phyloP scores from a whole-genome alignment of 1,140 invertebrate species.

The Nebria ingens region DNA sequence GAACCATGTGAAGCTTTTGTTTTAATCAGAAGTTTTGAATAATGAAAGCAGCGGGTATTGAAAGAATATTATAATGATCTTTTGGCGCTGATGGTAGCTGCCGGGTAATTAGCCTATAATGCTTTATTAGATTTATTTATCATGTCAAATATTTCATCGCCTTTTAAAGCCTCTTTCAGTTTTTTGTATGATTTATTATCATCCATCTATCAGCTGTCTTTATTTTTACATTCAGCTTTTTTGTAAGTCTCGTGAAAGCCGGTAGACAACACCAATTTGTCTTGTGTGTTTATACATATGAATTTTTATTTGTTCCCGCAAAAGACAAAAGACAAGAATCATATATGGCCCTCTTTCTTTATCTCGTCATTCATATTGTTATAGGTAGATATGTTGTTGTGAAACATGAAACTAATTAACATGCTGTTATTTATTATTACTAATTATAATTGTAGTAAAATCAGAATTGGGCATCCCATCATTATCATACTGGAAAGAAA shows the following conservation, averaged over 20 bases:
- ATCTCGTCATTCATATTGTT: no score
- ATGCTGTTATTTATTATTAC: not conserved
- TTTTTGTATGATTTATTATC: constrained; percentile 7
- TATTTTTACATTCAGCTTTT: not conserved
- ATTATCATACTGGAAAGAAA: not conserved
- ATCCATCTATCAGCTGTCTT: constrained; percentile 2
- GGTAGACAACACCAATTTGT: not conserved
- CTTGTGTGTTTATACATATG: not conserved
- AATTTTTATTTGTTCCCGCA: not conserved
- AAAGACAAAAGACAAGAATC: not conserved
- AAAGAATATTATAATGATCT: constrained; percentile 9
- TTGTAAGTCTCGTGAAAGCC: not conserved
- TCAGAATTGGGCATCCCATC: not conserved
- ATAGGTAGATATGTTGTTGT: no score
- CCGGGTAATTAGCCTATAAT: constrained; percentile 1
- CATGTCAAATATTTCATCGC: constrained; percentile 8
- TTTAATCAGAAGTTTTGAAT: no score
- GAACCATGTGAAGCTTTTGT: not conserved
- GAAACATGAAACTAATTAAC: not conserved
- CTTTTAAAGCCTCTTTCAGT: constrained; percentile 5
- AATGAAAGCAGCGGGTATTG: not conserved
- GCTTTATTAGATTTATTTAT: constrained; percentile 9
- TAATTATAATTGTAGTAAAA: not conserved
- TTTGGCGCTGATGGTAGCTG: not conserved
- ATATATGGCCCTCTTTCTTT: not conserved